Base-by-base conservation (phyloP, 2,888 invertebrate genomes). In the Dorcus hopei region DNA sequence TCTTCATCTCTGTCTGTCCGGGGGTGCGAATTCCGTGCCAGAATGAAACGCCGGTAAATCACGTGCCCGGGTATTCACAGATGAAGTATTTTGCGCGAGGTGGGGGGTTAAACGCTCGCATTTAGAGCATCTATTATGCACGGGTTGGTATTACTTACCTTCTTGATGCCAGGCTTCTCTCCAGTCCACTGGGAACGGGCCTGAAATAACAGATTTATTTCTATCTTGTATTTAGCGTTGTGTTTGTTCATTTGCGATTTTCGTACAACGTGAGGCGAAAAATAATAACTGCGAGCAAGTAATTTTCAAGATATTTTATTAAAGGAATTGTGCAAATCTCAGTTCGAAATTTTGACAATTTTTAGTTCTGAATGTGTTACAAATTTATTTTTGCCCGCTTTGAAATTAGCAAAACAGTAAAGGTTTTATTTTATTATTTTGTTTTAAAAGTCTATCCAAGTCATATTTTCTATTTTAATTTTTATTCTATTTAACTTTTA, bases 151-250 rank as follows among this genome's bases (percentile, higher is more conserved):
- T 74, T 75, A 77, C 77, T 76, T 77, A 77, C 78, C 78, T 74
- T 78, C 78, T 77, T 78, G 78, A 74, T 77, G 77, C 78, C 78
- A 78, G 72, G 77, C 70, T 68, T 78, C 78, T 72, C 77, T 73
- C 77, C 78, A 78, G 67, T 78, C 78, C 70, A 70, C 69, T 61
- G 78, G 76, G 76, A 77, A 76, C 68, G 72, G 67, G 59, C 74
- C 76, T 77, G 72, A 65, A 75, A 76, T 65, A 70, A 57, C 57
- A 61, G 61, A 57, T 59, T 59, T 49, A 40, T 53, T 52, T 52
- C 45, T 45, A 48, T 45, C 16, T 57, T 45, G 48, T 52, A 45
- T 33, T 33, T 49, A 60, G 48, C 45, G 26, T 16, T 11, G 49
- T 54, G 41, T 59, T 57, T 54, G 43, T 47, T 41, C 51, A 33